A percentile compares a stretch with the other conserved stretches of the same genome.
Conservation (phyloP, 1,140 invertebrate genomes). For the Ectropis grisescens region DNA sequence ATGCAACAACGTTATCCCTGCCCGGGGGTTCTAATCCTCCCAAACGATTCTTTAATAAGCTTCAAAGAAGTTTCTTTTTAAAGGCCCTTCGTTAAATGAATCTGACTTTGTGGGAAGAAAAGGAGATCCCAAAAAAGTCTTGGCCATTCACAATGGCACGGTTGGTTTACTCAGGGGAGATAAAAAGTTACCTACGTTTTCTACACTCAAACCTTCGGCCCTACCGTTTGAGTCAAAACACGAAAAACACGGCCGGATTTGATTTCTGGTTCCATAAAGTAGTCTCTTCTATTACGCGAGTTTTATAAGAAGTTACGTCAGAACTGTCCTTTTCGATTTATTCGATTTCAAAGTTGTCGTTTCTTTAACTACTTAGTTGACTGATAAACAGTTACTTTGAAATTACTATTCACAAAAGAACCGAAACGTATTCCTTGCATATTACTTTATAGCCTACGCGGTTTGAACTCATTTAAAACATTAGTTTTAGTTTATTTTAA, state of each 20-base stretch:
- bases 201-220: constrained; percentile 9
- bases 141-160: constrained; percentile 30
- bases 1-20: constrained; percentile 12
- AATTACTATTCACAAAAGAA: too few species aligned
- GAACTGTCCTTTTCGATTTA: too few species aligned
- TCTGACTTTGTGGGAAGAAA: constrained; percentile 32
- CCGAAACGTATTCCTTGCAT: too few species aligned
- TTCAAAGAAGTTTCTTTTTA: constrained; percentile 37
- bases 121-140: constrained; percentile 28
- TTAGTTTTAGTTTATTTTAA: too few species aligned
- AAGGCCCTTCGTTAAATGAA: constrained; percentile 37
- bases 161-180: constrained; percentile 28
- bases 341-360: too few species aligned
- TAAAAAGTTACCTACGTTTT: constrained; percentile 28
- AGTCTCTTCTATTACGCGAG: constrained; percentile 1
- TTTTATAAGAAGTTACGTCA: too few species aligned
- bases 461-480: too few species aligned
- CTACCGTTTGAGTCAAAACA: too few species aligned
- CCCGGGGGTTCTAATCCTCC: constrained; percentile 19
- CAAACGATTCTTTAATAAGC: constrained; percentile 38
- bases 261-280: constrained; percentile 13
- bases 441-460: too few species aligned
- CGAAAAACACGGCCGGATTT: constrained; percentile 21
- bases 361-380: too few species aligned
- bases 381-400: too few species aligned